A percentile compares a stretch with the other conserved stretches of the same genome.
These are phyloP conservation scores for Sarcophaga rosellei DNA, from an alignment of 2,888 invertebrate species.

Conservation along the genomic window DNA sequence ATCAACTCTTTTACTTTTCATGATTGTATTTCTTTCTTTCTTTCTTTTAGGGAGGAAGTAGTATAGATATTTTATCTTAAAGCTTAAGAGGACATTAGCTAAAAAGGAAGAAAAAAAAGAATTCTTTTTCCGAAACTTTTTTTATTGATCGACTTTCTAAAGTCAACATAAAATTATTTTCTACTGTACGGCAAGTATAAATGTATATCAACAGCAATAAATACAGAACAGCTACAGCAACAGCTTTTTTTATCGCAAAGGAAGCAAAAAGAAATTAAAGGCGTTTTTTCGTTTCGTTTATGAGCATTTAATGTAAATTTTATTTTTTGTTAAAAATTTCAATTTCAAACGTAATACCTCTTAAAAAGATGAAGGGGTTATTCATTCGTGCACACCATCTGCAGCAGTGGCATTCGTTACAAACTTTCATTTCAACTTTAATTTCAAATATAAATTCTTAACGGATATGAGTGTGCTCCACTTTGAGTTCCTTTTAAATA, in stretches of 20 bases:
- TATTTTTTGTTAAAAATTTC: constrained; percentile 25
- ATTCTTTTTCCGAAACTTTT: constrained; percentile 27
- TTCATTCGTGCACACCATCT: constrained; percentile 5
- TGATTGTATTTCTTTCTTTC: constrained; percentile 19
- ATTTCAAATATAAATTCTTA: constrained; percentile 40
- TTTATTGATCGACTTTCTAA: constrained; percentile 49
- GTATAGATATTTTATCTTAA: constrained; percentile 63
- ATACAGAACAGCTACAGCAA: constrained; percentile 35
- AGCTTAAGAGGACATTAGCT: constrained; percentile 56
- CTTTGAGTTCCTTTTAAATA: constrained; percentile 13
- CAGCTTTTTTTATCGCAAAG: constrained; percentile 19
- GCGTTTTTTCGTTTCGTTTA: constrained; percentile 74
- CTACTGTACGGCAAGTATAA: neutral
- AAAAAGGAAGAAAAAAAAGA: neutral
- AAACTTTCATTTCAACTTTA: constrained; percentile 44
- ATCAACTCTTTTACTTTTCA: constrained; percentile 19
- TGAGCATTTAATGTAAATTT: constrained; percentile 76
- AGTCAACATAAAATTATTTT: constrained; percentile 18
- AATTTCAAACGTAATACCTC: constrained; percentile 10
- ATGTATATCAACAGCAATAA: constrained; percentile 41
- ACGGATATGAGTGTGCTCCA: constrained; percentile 28
- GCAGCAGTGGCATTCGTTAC: neutral
- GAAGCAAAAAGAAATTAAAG: constrained; percentile 34
- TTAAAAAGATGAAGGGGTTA: constrained; percentile 22
- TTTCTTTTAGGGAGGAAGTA: constrained; percentile 52